Conservation (phyloP, 2,113 vertebrate species). For the Chascanopsetta lugubris region DNA sequence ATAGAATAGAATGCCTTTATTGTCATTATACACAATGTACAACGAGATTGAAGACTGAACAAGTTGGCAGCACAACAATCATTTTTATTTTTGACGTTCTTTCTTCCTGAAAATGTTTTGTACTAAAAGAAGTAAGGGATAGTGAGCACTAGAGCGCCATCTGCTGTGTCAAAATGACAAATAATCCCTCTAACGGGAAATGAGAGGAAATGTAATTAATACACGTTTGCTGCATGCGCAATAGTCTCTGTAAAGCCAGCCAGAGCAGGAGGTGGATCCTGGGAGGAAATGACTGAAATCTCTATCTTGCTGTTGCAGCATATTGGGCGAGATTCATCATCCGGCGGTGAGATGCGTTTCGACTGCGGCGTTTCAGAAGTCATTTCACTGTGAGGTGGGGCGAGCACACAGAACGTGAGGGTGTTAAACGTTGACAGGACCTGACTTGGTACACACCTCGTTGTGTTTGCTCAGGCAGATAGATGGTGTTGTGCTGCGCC, state of each 20-base stretch:
- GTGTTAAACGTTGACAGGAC: constrained; percentile 6
- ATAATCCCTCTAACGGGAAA: no score
- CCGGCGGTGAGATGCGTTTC: constrained; percentile 15
- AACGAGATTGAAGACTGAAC: no score
- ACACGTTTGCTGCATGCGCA: background rate
- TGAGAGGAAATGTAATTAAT: background rate
- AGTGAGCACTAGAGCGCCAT: no score
- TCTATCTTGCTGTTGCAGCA: constrained; percentile 48
- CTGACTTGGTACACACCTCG: background rate
- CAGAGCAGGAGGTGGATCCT: constrained; percentile 14
- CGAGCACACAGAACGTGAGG: constrained; percentile 18
- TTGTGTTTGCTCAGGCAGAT: constrained; percentile 30
- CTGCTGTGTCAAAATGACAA: no score
- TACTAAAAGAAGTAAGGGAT: no score
- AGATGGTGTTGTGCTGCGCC: background rate
- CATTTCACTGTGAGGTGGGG: constrained; percentile 36
- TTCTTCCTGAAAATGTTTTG: no score
- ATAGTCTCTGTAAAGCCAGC: constrained; percentile 18
- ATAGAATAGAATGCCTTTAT: no score
- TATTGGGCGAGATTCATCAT: constrained; percentile 43
- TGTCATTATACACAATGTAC: no score
- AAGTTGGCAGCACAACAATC: no score
- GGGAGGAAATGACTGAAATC: constrained; percentile 43
- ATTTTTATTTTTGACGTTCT: no score
- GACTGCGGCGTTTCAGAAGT: constrained; percentile 36